Percentiles rank a stretch among this genome's conserved stretches.
Evolutionary conservation across 2,113 vertebrate species (phyloP).

Genomic region (Eubucco bourcierii): DNA sequence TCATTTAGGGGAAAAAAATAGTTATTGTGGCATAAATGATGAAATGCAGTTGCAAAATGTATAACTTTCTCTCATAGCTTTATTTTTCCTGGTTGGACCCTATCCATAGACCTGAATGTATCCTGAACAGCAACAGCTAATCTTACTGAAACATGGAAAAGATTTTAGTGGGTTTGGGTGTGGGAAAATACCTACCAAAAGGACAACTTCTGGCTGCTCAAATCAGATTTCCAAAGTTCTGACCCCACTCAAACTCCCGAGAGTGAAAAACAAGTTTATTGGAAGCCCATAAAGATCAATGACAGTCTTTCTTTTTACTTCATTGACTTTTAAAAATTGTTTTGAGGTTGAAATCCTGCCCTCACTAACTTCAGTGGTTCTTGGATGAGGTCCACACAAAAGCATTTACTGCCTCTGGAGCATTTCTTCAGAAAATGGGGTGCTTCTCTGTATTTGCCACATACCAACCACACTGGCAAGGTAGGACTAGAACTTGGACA

Average conservation of each 20-base stretch:
- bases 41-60: conserved; percentile 33
- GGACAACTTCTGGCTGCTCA: background rate
- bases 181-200: conserved; percentile 29
- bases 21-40: conserved; percentile 22
- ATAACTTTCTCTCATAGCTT: conserved; percentile 23
- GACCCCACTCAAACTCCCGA: background rate
- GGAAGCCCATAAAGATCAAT: background rate
- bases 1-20: conserved; percentile 16
- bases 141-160: conserved; percentile 19
- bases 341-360: conserved; percentile 9
- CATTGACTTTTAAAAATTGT: background rate
- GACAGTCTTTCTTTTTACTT: conserved; percentile 5
- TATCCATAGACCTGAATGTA: background rate
- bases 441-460: background rate
- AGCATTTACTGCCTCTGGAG: background rate
- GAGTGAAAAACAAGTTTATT: conserved; percentile 22
- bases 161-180: conserved; percentile 26
- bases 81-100: conserved; percentile 24
- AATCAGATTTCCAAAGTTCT: background rate
- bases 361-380: background rate
- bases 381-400: background rate
- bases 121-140: background rate
- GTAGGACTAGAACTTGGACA: background rate
- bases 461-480: background rate
- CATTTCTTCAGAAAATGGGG: background rate